These are phyloP conservation scores for Sceloporus undulatus DNA, from an alignment of 2,113 vertebrate genomes.

Conservation along the genomic window DNA sequence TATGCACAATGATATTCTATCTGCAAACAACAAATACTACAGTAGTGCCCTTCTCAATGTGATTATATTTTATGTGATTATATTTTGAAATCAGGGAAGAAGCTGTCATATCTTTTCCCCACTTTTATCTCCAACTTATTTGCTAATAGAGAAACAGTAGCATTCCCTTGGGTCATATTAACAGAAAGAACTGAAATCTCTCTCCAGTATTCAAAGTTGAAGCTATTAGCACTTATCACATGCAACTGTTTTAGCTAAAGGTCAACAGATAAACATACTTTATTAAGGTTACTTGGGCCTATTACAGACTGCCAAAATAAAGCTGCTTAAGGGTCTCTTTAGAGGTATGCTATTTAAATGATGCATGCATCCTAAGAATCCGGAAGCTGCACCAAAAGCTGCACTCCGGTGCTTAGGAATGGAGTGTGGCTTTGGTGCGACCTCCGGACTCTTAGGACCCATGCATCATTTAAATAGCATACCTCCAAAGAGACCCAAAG, in stretches of 20 bases:
- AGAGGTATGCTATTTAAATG: too few relatives aligned
- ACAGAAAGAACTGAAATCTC: background rate
- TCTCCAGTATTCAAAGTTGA: background rate
- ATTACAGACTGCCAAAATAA: too few relatives aligned
- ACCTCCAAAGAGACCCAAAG: too few relatives aligned
- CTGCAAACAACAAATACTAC: background rate
- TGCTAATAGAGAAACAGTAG: background rate
- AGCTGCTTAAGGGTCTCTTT: too few relatives aligned
- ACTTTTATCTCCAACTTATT: constrained; percentile 1
- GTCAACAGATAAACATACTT: background rate
- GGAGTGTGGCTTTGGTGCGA: too few relatives aligned
- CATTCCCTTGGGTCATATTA: background rate
- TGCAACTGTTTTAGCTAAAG: background rate
- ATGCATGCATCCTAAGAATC: too few relatives aligned
- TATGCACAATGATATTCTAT: background rate
- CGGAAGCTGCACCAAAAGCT: too few relatives aligned
- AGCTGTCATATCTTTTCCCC: background rate
- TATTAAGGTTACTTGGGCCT: background rate
- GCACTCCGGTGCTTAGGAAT: too few relatives aligned
- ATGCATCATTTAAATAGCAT: too few relatives aligned
- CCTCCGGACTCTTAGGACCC: too few relatives aligned
- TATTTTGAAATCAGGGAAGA: background rate
- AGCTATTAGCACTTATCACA: background rate
- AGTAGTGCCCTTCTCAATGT: background rate
- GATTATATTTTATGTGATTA: background rate